These are phyloP conservation scores for Ammodytes dubius DNA, from an alignment of 2,113 vertebrate genomes.

Conservation along the genomic window DNA sequence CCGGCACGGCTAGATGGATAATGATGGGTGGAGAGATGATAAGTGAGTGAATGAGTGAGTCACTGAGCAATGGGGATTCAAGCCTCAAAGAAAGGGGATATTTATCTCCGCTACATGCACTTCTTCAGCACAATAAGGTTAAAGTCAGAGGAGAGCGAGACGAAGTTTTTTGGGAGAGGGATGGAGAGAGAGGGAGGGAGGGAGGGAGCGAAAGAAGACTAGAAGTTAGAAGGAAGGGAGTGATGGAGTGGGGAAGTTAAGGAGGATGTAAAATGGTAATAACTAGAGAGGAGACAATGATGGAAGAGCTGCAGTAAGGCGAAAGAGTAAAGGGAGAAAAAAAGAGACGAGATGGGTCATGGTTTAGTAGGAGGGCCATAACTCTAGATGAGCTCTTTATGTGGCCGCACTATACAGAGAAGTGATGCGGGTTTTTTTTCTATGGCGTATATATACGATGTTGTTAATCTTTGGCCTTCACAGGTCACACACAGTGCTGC, in stretches of 20 bases:
- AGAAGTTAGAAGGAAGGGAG: constrained; percentile 16
- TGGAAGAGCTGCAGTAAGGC: constrained; percentile 16
- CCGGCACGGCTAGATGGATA: constrained; percentile 24
- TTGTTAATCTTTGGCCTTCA: constrained; percentile 39
- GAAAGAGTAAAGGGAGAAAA: not conserved
- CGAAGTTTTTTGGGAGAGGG: not conserved
- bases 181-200: not conserved
- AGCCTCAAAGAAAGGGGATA: constrained; percentile 9
- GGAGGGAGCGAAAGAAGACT: not conserved
- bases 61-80: constrained; percentile 18
- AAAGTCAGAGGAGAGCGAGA: not conserved
- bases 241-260: not conserved
- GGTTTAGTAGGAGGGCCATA: constrained; percentile 47
- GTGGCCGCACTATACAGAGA: constrained; percentile 32
- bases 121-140: constrained; percentile 12
- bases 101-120: constrained; percentile 27
- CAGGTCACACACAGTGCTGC: not conserved
- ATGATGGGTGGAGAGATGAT: constrained; percentile 46
- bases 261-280: constrained; percentile 17
- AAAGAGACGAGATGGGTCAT: constrained; percentile 34
- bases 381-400: constrained; percentile 67
- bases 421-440: constrained; percentile 30
- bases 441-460: constrained; percentile 49
- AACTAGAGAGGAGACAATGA: constrained; percentile 30
- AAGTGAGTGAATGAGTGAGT: constrained; percentile 14